Evolutionary conservation across 1,140 invertebrate species (phyloP).

Genomic region (Helicorthomorpha holstii): DNA sequence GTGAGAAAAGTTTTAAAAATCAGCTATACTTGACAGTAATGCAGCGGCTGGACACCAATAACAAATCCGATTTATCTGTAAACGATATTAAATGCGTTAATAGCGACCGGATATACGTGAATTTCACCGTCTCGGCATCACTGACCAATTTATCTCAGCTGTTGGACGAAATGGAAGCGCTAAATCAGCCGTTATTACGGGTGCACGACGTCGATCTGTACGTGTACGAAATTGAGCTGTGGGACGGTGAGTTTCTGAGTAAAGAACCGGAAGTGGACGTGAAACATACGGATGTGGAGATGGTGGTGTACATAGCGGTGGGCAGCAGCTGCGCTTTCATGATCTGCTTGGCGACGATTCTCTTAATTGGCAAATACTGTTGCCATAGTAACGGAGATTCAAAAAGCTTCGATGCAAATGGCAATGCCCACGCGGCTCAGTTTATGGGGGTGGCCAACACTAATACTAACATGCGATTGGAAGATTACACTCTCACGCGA

Average conservation of each 20-base stretch:
- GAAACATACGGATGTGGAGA: constrained; percentile 4
- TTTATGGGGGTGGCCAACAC: neutral
- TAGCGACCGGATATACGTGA: no score
- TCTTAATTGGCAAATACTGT: constrained; percentile 6
- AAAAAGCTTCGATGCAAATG: constrained; percentile 2
- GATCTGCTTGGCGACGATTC: neutral
- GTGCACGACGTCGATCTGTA: no score
- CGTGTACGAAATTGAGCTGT: neutral
- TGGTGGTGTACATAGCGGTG: constrained; percentile 4
- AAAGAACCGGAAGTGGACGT: neutral
- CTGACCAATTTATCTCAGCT: no score
- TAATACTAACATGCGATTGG: constrained; percentile 8
- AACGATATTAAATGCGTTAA: no score
- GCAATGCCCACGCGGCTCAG: neutral
- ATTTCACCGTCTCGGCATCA: no score
- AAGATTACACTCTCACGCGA: constrained; percentile 13
- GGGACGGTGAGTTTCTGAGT: neutral
- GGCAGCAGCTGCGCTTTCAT: constrained; percentile 5
- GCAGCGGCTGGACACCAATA: no score
- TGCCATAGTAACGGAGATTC: neutral
- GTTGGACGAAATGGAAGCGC: no score
- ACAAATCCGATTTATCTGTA: no score
- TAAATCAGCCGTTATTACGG: no score
- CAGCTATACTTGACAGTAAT: no score
- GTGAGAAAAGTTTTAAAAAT: no score